Evolutionary conservation across 53 echinoderm and acorn worm species (phyloP).

Genomic region (Temnopleurus reevesii): DNA sequence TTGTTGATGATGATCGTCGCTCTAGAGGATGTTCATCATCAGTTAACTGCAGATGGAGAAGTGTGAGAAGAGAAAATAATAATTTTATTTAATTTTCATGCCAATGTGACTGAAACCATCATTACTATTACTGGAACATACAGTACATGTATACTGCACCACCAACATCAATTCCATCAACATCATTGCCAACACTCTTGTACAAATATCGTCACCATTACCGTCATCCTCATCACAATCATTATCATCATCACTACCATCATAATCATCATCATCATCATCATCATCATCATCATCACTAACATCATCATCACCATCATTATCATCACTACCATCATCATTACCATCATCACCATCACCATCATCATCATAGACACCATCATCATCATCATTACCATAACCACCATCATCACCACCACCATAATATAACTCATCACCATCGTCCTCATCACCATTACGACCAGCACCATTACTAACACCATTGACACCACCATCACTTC

Average conservation of each 20-base stretch:
- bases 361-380: background rate
- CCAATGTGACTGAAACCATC: no score
- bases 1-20: slow-evolving; percentile 74
- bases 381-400: background rate
- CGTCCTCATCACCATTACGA: background rate
- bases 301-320: background rate
- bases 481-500: background rate
- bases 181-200: background rate
- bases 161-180: background rate
- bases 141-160: background rate
- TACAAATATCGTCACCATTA: background rate
- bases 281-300: background rate
- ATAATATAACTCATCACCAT: background rate
- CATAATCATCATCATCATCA: background rate
- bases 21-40: slow-evolving; percentile 59
- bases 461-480: background rate
- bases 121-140: background rate
- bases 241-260: background rate
- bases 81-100: no score
- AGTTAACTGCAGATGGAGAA: slow-evolving; percentile 36
- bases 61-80: background rate
- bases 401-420: background rate
- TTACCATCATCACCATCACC: background rate
- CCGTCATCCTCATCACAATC: background rate
- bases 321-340: background rate